phyloP scores from a whole-genome alignment of 2,888 invertebrate species.

The Schizaphis graminum region DNA sequence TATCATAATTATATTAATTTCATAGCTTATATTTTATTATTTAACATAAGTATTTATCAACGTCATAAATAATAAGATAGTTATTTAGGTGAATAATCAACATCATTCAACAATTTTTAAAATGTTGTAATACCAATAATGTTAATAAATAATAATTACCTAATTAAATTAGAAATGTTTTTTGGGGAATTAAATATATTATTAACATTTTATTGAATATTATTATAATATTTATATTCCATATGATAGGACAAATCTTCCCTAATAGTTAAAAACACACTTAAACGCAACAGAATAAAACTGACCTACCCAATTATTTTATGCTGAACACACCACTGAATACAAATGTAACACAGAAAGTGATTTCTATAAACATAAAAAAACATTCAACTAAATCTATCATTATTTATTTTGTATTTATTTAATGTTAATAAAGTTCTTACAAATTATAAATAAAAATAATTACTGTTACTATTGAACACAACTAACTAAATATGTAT shows the following conservation, averaged over 20 bases:
- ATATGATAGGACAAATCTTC: no score
- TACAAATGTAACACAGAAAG: not conserved
- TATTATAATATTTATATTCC: no score
- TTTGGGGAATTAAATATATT: not conserved
- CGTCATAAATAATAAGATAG: no score
- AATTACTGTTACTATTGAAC: slow-evolving; percentile 58
- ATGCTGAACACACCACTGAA: no score
- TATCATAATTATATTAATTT: no score
- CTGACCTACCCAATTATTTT: no score
- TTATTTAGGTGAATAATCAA: no score
- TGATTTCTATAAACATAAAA: not conserved
- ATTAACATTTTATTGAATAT: not conserved
- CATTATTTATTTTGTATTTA: slow-evolving; percentile 57
- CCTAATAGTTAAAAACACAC: no score
- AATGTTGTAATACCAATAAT: not conserved
- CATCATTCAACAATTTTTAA: not conserved
- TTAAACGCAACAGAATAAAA: no score
- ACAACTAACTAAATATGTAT: slow-evolving; percentile 47
- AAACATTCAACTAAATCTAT: slow-evolving; percentile 40
- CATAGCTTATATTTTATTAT: no score
- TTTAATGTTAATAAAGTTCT: slow-evolving; percentile 55
- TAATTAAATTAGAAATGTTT: not conserved
- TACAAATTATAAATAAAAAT: slow-evolving; percentile 56
- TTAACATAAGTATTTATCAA: no score
- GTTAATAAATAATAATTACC: not conserved